Evolutionary conservation across 2,888 invertebrate species (phyloP), one percentile per base, ranked within the genome.

Genomic region (Alviniconcha strummeri): DNA sequence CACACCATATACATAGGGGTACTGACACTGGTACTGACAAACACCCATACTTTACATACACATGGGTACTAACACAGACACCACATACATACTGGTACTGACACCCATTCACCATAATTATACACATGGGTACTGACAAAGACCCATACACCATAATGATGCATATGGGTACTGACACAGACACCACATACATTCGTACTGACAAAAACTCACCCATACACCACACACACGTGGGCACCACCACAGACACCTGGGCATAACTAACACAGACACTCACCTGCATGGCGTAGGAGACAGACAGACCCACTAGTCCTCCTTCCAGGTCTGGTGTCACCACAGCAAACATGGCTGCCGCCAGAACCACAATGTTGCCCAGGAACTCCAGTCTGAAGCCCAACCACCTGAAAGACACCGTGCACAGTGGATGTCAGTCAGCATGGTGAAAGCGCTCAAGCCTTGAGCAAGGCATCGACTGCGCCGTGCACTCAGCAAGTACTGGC

Each of bases 361-460:
- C 90, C 3, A 93, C 87, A 11, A 91, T 79, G 55, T 90, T 90
- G 17, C 93, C 93, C 19, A 93, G 84, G n/a, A 92, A 86, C 84
- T 93, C 93, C 84, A 94, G 87, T 7, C 93, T 87, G 78, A 92
- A 88, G 6, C 92, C 93, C 11, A 94, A 88, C 94, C 94, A 94
- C 80, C 93, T 93, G 86, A 52, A 64, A 54, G 15, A 67, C 15
- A 55, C 52, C 2, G 2, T n/a, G 3, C 36, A 36, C 0, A 36
- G 36, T 36, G 36, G 36, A 36, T 3, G 36, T 36, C 36, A 3
- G 36, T 36, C 36, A 36, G 36, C 36, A 36, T 36, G 36, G 36
- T 36, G 36, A 36, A 36, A 1, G 36, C 36, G 3, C 36, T 36
- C 36, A 36, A 3, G 36, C 36, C 36, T 36, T 36, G 36, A 36